A percentile compares a stretch with the other conserved stretches of the same genome.
phyloP scores from a whole-genome alignment of 2,797 vertebrate genomes.

The Podarcis lilfordi region DNA sequence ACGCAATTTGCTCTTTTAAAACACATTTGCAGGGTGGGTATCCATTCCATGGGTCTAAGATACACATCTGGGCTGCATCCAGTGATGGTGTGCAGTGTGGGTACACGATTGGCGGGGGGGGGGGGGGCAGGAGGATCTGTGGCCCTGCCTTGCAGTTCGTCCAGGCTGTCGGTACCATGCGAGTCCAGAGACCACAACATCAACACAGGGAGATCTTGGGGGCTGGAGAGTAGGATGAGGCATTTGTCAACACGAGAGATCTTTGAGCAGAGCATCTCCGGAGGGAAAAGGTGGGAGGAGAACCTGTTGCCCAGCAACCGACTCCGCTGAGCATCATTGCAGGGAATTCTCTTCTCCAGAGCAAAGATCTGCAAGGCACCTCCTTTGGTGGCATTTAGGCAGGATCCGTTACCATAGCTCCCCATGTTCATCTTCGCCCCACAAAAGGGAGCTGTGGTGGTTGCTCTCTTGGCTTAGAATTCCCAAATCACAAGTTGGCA shows the following conservation, averaged over 20 bases:
- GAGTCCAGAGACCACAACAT: neutral
- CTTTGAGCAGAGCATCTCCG: neutral
- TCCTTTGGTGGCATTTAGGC: neutral
- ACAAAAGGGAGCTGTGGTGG: neutral
- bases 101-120: neutral
- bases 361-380: neutral
- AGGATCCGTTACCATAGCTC: too few species aligned
- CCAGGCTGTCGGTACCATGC: too few species aligned
- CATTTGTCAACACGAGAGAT: neutral
- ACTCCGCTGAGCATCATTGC: neutral
- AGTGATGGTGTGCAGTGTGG: too few species aligned
- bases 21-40: too few species aligned
- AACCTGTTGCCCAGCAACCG: neutral
- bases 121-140: neutral
- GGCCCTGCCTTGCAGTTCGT: too few species aligned
- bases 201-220: neutral
- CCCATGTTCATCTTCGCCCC: too few species aligned
- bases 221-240: neutral
- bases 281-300: neutral
- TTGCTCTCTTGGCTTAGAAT: neutral
- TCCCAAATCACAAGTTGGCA: neutral
- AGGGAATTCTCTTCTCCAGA: constrained; percentile 2
- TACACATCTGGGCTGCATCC: neutral
- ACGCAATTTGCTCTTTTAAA: too few species aligned
- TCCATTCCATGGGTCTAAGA: neutral